Evolutionary conservation across 2,113 vertebrate species (phyloP).

Genomic region (Catagonus wagneri): DNA sequence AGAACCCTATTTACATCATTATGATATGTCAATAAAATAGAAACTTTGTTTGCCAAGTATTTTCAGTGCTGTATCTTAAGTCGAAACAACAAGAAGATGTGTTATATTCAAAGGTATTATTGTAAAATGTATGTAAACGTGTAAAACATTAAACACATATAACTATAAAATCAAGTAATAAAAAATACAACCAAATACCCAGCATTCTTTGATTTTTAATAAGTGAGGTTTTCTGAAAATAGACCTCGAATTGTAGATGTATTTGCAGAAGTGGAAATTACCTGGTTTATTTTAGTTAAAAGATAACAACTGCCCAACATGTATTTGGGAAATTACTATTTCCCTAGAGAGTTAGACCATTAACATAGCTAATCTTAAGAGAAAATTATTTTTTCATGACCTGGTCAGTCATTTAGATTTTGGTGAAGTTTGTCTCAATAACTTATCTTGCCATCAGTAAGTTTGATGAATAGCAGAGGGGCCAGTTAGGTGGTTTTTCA

Average conservation of each 20-base stretch:
- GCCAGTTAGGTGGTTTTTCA: neutral
- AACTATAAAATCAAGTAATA: neutral
- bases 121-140: neutral
- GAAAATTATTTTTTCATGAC: neutral
- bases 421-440: neutral
- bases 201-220: neutral
- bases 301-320: neutral
- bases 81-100: neutral
- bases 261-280: neutral
- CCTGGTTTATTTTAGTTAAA: neutral
- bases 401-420: neutral
- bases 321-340: neutral
- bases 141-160: neutral
- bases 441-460: neutral
- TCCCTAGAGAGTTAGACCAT: neutral
- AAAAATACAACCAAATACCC: neutral
- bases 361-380: neutral
- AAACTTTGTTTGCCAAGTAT: neutral
- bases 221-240: neutral
- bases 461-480: neutral
- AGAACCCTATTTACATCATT: neutral
- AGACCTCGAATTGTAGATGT: neutral
- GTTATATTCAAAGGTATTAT: neutral
- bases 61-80: neutral
- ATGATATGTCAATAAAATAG: neutral